Evolutionary conservation across 2,113 vertebrate genomes (phyloP).

Genomic region (Stigmatopora argus): DNA sequence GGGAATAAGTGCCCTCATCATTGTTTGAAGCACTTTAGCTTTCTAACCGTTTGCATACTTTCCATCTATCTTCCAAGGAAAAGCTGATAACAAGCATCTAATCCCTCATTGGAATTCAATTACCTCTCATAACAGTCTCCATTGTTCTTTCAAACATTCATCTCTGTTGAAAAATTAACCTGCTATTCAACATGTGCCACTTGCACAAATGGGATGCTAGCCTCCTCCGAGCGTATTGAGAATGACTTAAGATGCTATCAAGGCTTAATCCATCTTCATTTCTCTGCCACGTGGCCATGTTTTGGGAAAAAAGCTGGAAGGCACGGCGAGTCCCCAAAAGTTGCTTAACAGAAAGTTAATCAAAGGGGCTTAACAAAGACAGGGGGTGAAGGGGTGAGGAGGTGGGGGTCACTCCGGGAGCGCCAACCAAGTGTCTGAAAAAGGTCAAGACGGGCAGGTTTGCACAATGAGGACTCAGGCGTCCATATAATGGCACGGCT

Average conservation of each 20-base stretch:
- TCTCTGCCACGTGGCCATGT: slow-evolving; percentile 77
- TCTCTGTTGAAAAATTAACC: slow-evolving; percentile 89
- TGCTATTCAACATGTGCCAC: slow-evolving; percentile 78
- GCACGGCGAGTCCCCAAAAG: slow-evolving; percentile 71
- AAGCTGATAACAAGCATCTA: slow-evolving; percentile 81
- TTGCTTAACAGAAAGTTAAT: slow-evolving; percentile 95
- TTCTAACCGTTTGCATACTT: slow-evolving; percentile 40
- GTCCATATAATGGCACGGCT: slow-evolving; percentile 78
- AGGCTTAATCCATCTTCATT: slow-evolving; percentile 86
- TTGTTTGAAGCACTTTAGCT: slow-evolving; percentile 57
- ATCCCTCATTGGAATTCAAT: slow-evolving; percentile 80
- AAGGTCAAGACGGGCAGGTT: slow-evolving; percentile 82
- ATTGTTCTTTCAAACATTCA: slow-evolving; percentile 84
- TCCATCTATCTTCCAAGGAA: slow-evolving; percentile 70
- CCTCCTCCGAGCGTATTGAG: slow-evolving; percentile 84
- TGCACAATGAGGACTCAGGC: slow-evolving; percentile 86
- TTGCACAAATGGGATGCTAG: slow-evolving; percentile 81
- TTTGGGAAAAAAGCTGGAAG: slow-evolving; percentile 56
- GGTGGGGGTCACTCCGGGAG: slow-evolving; percentile 77
- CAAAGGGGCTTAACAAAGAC: slow-evolving; percentile 74
- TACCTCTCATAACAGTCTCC: slow-evolving; percentile 75
- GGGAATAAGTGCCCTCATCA: slow-evolving; percentile 49
- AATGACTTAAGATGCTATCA: slow-evolving; percentile 95
- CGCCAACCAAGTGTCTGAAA: slow-evolving; percentile 76
- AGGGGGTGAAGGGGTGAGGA: slow-evolving; percentile 67